Percentiles rank a stretch among this genome's conserved stretches.
phyloP scores from a whole-genome alignment of 1,140 invertebrate species.

The Drosophila lini region DNA sequence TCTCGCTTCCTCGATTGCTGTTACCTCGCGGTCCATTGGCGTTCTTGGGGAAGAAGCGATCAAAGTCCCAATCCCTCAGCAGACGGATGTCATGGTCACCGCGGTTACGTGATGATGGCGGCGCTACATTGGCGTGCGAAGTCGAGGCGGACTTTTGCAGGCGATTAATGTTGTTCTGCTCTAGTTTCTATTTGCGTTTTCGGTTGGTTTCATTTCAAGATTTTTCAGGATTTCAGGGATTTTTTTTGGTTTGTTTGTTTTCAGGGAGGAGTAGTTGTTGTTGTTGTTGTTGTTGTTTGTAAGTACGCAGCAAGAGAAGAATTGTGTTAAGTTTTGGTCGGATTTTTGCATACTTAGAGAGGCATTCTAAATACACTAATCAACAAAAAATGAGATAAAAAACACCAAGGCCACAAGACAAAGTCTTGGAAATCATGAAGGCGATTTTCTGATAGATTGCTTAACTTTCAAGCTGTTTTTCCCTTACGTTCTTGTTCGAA shows the following conservation, averaged over 20 bases:
- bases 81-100: constrained; percentile 80
- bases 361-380: constrained; percentile 40
- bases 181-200: constrained; percentile 72
- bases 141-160: constrained; percentile 83
- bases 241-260: constrained; percentile 5
- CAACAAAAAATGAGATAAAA: not conserved
- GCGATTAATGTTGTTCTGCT: constrained; percentile 77
- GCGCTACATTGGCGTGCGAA: constrained; percentile 70
- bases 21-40: constrained; percentile 7
- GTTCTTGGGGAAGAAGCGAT: constrained; percentile 90
- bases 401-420: constrained; percentile 13
- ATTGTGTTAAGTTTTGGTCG: constrained; percentile 57
- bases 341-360: constrained; percentile 47
- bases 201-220: not conserved
- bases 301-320: constrained; percentile 78
- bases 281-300: constrained; percentile 57
- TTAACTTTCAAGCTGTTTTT: too few relatives aligned
- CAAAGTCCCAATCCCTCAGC: constrained; percentile 93
- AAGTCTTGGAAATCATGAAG: not conserved
- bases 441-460: not conserved
- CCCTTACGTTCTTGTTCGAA: not conserved
- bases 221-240: constrained; percentile 8
- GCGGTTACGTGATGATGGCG: constrained; percentile 23
- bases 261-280: constrained; percentile 46
- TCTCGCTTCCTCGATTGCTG: constrained; percentile 21